These are phyloP conservation scores for Myiothlypis coronata DNA, from an alignment of 2,797 vertebrate species.

Conservation along the genomic window DNA sequence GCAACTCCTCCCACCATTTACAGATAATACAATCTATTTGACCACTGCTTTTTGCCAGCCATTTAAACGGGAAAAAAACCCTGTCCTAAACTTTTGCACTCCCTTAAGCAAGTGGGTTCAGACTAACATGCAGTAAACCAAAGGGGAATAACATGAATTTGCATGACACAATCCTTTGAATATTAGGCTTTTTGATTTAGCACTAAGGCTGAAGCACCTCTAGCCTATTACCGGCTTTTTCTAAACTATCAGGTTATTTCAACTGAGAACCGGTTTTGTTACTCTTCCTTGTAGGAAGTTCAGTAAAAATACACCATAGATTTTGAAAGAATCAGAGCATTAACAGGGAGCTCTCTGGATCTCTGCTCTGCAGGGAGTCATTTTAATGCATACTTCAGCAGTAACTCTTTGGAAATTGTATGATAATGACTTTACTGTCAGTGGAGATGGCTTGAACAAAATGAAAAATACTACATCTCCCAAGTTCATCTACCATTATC, in stretches of 20 bases:
- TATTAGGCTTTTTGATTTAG: background rate
- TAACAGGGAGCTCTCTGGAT: conserved; percentile 18
- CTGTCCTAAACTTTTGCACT: background rate
- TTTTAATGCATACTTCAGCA: conserved; percentile 46
- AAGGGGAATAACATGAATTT: background rate
- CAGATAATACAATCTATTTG: background rate
- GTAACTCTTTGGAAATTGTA: conserved; percentile 25
- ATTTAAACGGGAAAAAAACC: background rate
- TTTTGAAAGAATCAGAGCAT: conserved; percentile 10
- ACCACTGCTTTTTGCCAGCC: background rate
- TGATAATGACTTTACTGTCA: conserved; percentile 41
- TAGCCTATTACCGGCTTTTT: background rate
- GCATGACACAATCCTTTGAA: background rate
- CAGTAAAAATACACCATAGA: background rate
- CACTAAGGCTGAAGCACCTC: background rate
- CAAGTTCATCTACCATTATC: conserved; percentile 19
- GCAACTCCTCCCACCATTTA: background rate
- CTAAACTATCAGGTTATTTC: conserved; percentile 1
- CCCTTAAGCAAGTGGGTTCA: background rate
- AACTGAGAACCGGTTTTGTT: conserved; percentile 8
- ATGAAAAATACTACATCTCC: conserved; percentile 23
- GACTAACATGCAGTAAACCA: background rate
- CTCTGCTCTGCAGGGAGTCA: conserved; percentile 29
- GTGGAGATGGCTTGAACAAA: conserved; percentile 5
- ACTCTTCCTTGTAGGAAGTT: background rate